These are phyloP conservation scores for Athripsodes cinereus DNA, from an alignment of 2,888 invertebrate genomes.

Conservation along the genomic window DNA sequence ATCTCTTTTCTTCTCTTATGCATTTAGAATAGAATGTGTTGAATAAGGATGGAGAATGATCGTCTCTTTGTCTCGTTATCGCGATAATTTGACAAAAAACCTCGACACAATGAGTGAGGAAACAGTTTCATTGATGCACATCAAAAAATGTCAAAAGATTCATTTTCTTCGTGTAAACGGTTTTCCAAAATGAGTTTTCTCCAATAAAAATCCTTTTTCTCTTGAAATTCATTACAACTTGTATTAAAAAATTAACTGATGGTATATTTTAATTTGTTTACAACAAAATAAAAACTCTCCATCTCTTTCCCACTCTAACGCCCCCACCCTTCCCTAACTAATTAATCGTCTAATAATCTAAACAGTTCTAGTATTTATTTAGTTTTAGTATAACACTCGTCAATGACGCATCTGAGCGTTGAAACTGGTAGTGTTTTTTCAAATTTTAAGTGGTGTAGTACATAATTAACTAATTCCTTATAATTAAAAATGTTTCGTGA, in stretches of 20 bases:
- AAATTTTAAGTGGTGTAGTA: no score
- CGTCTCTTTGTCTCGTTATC: background rate
- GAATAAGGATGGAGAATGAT: background rate
- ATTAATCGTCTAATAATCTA: no score
- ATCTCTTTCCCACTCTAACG: no score
- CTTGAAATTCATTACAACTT: background rate
- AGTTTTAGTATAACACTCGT: no score
- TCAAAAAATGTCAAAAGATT: background rate
- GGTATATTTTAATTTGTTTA: no score
- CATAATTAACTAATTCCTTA: no score
- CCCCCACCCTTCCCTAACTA: no score
- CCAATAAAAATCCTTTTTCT: background rate
- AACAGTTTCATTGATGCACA: background rate
- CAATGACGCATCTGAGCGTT: no score
- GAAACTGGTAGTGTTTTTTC: no score
- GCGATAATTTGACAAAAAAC: background rate
- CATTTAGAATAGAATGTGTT: background rate
- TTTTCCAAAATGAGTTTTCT: background rate
- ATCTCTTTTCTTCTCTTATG: background rate
- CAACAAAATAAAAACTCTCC: no score
- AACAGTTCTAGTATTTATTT: no score
- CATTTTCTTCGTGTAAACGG: background rate
- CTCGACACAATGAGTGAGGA: background rate
- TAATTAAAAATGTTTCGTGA: no score
- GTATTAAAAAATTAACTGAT: background rate